Evolutionary conservation across 2,888 invertebrate species (phyloP), one percentile per base, ranked within the genome.

Genomic region (Pollenia amentaria): DNA sequence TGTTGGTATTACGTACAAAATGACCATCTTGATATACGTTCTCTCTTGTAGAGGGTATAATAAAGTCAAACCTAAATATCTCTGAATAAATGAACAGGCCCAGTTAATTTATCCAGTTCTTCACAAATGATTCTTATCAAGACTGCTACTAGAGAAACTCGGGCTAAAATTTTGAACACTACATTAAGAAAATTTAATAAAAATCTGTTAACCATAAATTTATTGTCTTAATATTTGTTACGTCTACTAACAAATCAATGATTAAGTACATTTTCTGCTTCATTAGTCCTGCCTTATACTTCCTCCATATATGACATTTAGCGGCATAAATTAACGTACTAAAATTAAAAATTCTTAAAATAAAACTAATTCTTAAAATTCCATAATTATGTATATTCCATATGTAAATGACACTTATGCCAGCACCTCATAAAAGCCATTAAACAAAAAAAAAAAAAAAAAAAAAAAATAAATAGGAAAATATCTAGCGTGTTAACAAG

Each of bases 401-500:
- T 57, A 8, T n/a, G 40, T 42, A 60, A 75, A 44, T 42, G 42
- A 29, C 3, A 60, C 67, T 67, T 44, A 29, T 51, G 12, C 42
- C 57, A 51, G 21, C 83, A 77, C 83, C 77, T 83, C 64, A 83
- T 83, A 64, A 83, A 76, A 70, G 48, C 64, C 67, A 67, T 77
- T 14, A 76, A n/a, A 51, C 7, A 14, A 51, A 2, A 51, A 51
- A 51, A 14, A 48, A 46, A 73, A 64, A 53, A 69, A 70, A 40
- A 40, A 14, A 46, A 73, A 64, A 53, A 69, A 70, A 40, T 18
- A 14, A 29, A 29, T 29, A 29, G 29, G 6, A 72, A 57, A 55
- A 14, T n/a, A n/a, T 76, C 76, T 70, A 64, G 83, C 77, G 83
- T 72, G 83, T 55, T 83, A 83, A 83, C 53, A 55, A 76, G 67